Evolutionary conservation across 2,888 invertebrate genomes (phyloP), one percentile per base, ranked within the genome.

Genomic region (Calliopum simillimum): DNA sequence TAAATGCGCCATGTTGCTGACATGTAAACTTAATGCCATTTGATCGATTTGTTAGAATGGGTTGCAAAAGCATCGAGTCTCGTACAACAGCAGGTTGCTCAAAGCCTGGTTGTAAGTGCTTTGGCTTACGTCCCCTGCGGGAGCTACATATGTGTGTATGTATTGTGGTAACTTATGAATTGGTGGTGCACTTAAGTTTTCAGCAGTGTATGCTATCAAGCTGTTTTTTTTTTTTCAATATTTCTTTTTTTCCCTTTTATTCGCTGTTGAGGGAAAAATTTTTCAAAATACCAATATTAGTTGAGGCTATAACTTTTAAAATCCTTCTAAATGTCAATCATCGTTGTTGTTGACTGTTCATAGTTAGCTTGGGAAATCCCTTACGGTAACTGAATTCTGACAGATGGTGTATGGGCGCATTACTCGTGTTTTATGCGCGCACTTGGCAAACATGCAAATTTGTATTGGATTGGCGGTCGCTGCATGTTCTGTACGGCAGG

Each of bases 391-490:
- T 59, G 64, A 80, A 82, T 82, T 74, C 77, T 77, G 77, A 72
- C 83, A 83, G 83, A 83, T 83, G 83, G 77, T 79, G 76, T 76
- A 83, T 77, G 33, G 8, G 33, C n/a, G n/a, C 33, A 33, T 33
- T 33, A 8, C 33, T 33, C 8, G 33, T 4, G 2, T 2, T 33
- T 2, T 6, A 8, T 33, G 33, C 33, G 33, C 77, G 76, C 69
- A 71, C 63, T 70, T 69, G 71, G 55, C 55, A n/a, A 21, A 41
- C 58, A 59, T 67, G 67, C 67, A 59, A 67, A 67, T 41, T 59
- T 13, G 23, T 56, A n/a, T 4, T 44, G 13, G 11, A 66, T 16
- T 19, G 44, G 3, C 65, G 14, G 64, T 73, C 73, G 69, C 73
- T 33, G 33, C 56, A 16, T 44, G 47, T 14, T 25, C 43, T 14